Percentiles rank a stretch among this genome's conserved stretches.
phyloP scores from a whole-genome alignment of 2,113 vertebrate genomes.

The Isurus oxyrinchus region DNA sequence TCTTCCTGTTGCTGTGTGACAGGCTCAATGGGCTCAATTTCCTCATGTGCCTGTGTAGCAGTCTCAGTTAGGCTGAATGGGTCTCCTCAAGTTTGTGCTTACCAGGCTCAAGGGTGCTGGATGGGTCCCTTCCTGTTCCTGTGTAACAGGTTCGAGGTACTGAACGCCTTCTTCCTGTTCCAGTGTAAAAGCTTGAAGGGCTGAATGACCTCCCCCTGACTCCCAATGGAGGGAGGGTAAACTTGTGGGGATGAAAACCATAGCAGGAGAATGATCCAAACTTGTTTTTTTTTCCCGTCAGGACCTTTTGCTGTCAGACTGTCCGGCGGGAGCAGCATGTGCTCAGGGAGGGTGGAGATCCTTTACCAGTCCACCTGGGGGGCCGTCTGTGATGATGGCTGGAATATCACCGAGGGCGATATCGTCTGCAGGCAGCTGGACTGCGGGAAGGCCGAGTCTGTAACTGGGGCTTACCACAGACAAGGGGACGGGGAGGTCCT shows the following conservation, averaged over 20 bases:
- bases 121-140: too few relatives aligned
- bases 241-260: neutral
- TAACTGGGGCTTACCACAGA: slow-evolving; percentile 11
- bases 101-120: neutral
- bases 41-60: neutral
- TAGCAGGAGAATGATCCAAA: neutral
- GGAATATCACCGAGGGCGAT: neutral
- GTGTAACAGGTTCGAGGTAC: too few relatives aligned
- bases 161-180: too few relatives aligned
- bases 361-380: slow-evolving; percentile 39
- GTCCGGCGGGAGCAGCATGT: accelerated
- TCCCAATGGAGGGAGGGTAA: neutral
- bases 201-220: neutral
- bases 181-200: too few relatives aligned
- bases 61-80: too few relatives aligned
- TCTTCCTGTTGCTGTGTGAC: too few relatives aligned
- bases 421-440: slow-evolving; percentile 33
- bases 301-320: slow-evolving; percentile 40
- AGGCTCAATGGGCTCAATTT: neutral
- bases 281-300: neutral
- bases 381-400: slow-evolving; percentile 42
- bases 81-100: too few relatives aligned
- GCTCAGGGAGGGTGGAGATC: slow-evolving; percentile 47
- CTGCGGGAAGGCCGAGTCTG: neutral
- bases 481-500: neutral